These are phyloP conservation scores for Ariolimax columbianus DNA, from an alignment of 2,888 invertebrate genomes.

Conservation along the genomic window DNA sequence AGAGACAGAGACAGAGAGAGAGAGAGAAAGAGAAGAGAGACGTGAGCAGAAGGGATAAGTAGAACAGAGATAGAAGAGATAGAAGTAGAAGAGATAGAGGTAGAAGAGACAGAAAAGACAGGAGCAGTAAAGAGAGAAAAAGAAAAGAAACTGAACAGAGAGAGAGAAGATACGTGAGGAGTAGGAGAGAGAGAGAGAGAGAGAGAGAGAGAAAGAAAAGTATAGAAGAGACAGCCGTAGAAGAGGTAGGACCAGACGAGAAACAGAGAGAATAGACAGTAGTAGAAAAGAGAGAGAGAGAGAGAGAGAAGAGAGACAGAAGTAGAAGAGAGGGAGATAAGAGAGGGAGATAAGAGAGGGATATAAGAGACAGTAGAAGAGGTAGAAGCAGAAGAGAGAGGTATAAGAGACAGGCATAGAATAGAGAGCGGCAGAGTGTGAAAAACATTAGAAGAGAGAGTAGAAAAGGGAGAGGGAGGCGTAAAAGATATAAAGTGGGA, in stretches of 20 bases:
- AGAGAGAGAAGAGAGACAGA: neutral
- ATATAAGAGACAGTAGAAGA: neutral
- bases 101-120: neutral
- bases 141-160: too few relatives aligned
- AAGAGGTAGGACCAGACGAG: neutral
- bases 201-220: neutral
- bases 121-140: neutral
- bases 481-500: neutral
- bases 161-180: neutral
- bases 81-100: neutral
- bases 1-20: too few relatives aligned
- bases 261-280: constrained; percentile 10
- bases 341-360: too few relatives aligned
- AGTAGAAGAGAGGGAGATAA: too few relatives aligned
- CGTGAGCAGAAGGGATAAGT: too few relatives aligned
- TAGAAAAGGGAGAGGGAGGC: neutral
- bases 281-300: constrained; percentile 4
- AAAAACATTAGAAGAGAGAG: neutral
- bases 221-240: neutral
- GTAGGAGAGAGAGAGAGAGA: neutral
- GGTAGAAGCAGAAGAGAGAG: neutral
- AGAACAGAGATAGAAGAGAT: too few relatives aligned
- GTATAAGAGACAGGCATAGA: too few relatives aligned
- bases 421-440: neutral
- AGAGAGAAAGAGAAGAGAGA: neutral